phyloP scores from a whole-genome alignment of 2,113 vertebrate species.

The Colaptes auratus region DNA sequence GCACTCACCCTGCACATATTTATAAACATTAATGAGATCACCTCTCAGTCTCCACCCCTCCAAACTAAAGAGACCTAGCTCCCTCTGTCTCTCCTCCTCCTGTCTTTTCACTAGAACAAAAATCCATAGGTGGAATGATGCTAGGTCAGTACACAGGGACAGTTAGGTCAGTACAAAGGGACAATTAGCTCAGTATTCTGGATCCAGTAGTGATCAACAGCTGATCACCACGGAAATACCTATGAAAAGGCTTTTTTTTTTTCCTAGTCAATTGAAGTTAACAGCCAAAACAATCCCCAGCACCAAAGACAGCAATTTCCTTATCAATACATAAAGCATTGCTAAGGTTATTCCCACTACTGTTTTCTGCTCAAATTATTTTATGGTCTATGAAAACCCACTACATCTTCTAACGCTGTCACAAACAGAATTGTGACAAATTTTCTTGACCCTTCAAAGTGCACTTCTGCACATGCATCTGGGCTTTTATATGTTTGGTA shows the following conservation, averaged over 20 bases:
- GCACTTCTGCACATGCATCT: not conserved
- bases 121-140: fast-evolving
- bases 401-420: not conserved
- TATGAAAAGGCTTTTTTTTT: not conserved
- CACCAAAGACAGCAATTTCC: not conserved
- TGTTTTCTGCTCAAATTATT: not conserved
- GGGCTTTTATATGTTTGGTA: not conserved
- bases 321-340: not conserved
- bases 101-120: not conserved
- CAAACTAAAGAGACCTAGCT: too few species aligned
- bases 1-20: too few species aligned
- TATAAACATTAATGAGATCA: too few species aligned
- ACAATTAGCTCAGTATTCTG: not conserved
- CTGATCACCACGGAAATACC: not conserved
- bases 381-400: not conserved
- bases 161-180: not conserved
- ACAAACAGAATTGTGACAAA: not conserved
- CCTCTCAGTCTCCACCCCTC: too few species aligned
- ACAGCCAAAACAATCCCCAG: not conserved
- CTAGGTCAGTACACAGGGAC: not conserved
- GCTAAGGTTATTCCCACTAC: not conserved
- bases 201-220: not conserved
- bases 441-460: not conserved
- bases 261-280: not conserved
- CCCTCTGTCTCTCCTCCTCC: not conserved